A percentile compares a stretch with the other conserved stretches of the same genome.
phyloP scores from a whole-genome alignment of 2,797 vertebrate genomes.

The Poecilia wingei region DNA sequence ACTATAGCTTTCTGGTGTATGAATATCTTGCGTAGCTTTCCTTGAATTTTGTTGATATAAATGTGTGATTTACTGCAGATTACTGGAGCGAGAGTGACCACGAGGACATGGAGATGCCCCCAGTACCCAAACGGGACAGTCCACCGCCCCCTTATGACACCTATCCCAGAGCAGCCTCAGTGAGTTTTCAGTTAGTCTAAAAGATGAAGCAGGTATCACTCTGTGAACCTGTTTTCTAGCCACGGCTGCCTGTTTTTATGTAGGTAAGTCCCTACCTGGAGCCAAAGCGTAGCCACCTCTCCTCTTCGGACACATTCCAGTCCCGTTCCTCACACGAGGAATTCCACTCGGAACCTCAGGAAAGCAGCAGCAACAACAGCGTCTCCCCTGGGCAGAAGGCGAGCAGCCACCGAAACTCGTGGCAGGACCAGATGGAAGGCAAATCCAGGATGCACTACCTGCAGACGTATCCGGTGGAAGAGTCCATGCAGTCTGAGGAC shows the following conservation, averaged over 20 bases:
- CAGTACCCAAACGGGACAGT: slow-evolving; percentile 94
- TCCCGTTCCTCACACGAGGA: slow-evolving; percentile 95
- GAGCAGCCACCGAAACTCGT: slow-evolving; percentile 91
- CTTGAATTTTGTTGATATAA: slow-evolving; percentile 14
- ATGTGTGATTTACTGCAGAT: slow-evolving; percentile 78
- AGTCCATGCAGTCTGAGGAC: slow-evolving; percentile 85
- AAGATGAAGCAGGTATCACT: background rate
- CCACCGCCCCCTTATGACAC: slow-evolving; percentile 97
- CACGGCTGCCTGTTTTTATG: slow-evolving; percentile 16
- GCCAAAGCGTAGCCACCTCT: slow-evolving; percentile 91
- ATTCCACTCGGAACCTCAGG: slow-evolving; percentile 85
- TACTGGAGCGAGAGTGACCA: slow-evolving; percentile 99
- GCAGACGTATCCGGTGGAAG: slow-evolving; percentile 93
- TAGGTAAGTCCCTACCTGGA: slow-evolving; percentile 93
- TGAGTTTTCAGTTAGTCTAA: slow-evolving; percentile 75
- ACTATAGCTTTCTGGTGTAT: slow-evolving; percentile 4
- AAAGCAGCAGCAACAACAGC: slow-evolving; percentile 72
- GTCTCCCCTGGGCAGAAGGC: slow-evolving; percentile 89
- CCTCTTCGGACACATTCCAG: slow-evolving; percentile 94
- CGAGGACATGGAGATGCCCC: slow-evolving; percentile 92
- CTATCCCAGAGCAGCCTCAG: slow-evolving; percentile 91
- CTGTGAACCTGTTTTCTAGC: background rate
- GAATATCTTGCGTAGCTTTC: background rate
- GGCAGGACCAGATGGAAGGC: slow-evolving; percentile 97
- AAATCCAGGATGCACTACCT: slow-evolving; percentile 93